phyloP scores from a whole-genome alignment of 2,797 vertebrate genomes.

The Holocentrus rufus region DNA sequence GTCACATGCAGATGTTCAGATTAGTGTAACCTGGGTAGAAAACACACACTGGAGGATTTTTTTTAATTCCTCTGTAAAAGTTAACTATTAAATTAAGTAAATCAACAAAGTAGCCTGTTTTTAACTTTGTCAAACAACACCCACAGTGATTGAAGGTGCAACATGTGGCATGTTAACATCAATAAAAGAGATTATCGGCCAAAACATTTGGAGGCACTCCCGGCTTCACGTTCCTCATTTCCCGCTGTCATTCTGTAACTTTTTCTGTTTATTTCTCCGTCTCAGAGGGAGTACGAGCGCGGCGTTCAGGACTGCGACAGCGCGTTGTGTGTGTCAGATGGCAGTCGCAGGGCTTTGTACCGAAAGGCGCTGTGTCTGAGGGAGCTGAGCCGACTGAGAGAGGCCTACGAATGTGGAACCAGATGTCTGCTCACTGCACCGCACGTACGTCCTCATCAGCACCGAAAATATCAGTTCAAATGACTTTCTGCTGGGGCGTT shows the following conservation, averaged over 20 bases:
- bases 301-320: conserved; percentile 94
- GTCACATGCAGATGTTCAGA: conserved; percentile 8
- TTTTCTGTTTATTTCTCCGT: neutral
- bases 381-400: conserved; percentile 91
- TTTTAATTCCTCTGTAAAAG: neutral
- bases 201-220: no score
- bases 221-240: no score
- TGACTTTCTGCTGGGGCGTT: neutral
- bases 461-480: neutral
- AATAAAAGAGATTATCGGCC: no score
- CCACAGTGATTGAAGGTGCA: neutral
- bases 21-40: neutral
- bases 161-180: no score
- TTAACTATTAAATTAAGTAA: neutral
- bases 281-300: conserved; percentile 91
- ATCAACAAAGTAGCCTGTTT: neutral
- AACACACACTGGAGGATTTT: neutral
- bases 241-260: neutral
- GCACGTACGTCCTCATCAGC: conserved; percentile 81
- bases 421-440: conserved; percentile 92
- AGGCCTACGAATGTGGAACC: conserved; percentile 96
- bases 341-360: conserved; percentile 92
- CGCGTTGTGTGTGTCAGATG: conserved; percentile 82
- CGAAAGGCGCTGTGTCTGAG: conserved; percentile 92
- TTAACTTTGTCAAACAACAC: neutral